Conservation (phyloP, 2,797 vertebrate species). For the Halcyon chelicuti region DNA sequence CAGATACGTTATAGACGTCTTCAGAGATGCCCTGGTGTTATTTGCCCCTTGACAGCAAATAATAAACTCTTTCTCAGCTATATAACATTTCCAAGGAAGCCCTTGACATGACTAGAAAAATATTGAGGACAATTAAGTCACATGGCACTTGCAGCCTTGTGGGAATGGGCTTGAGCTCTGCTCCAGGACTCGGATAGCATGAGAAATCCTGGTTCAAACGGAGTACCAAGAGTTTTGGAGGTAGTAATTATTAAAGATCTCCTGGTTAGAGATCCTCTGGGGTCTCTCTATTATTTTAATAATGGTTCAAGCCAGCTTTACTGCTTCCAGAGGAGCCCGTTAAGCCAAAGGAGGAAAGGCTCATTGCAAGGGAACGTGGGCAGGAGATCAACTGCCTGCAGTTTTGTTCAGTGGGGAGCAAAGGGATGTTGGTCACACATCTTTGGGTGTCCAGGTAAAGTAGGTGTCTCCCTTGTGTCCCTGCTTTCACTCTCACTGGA, state of each 20-base stretch:
- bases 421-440: neutral
- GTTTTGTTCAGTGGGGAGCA: neutral
- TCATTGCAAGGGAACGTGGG: neutral
- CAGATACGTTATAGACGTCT: constrained; percentile 32
- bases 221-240: constrained; percentile 42
- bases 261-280: constrained; percentile 12
- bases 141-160: neutral
- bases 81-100: constrained; percentile 52
- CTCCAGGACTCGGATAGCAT: constrained; percentile 9
- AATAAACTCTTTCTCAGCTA: constrained; percentile 62
- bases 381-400: neutral
- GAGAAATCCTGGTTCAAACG: constrained; percentile 36
- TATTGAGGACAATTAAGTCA: constrained; percentile 47
- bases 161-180: neutral
- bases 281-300: constrained; percentile 49
- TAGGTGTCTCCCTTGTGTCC: neutral
- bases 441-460: neutral
- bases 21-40: constrained; percentile 47
- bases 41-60: constrained; percentile 47
- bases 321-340: neutral
- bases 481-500: neutral
- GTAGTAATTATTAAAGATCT: constrained; percentile 48
- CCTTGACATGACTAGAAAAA: constrained; percentile 23
- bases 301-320: constrained; percentile 11
- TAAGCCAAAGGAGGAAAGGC: neutral